Conservation (phyloP, 2,888 invertebrate genomes). For the Tetropium fuscum region DNA sequence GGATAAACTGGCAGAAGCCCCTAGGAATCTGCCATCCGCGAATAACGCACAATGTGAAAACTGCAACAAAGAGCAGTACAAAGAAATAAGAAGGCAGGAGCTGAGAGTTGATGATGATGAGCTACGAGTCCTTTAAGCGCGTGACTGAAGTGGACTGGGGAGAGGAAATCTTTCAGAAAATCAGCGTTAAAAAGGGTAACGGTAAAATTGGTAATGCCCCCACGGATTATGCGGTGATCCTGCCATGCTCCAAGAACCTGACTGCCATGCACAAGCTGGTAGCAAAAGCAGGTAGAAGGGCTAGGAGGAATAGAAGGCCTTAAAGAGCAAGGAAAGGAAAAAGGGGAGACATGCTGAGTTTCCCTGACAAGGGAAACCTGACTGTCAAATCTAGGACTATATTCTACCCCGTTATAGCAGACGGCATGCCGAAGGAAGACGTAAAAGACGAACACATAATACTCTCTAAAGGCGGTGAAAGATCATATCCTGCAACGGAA, state of each 20-base stretch:
- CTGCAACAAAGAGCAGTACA: conserved; percentile 8
- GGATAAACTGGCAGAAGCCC: background rate
- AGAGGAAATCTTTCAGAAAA: conserved; percentile 22
- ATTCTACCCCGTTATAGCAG: conserved; percentile 22
- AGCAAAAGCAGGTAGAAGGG: conserved; percentile 18
- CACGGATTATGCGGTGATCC: conserved; percentile 21
- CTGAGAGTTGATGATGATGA: conserved; percentile 21
- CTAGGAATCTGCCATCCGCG: conserved; percentile 1
- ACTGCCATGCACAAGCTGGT: conserved; percentile 17
- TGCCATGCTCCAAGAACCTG: conserved; percentile 31
- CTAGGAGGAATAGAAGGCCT: conserved; percentile 27
- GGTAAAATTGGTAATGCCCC: conserved; percentile 34
- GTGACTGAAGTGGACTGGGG: conserved; percentile 34
- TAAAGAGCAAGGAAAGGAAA: conserved; percentile 24
- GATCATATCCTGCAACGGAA: conserved; percentile 7
- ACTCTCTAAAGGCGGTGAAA: conserved; percentile 14
- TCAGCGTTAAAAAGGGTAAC: conserved; percentile 1
- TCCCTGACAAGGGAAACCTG: conserved; percentile 38
- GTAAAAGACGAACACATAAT: conserved; percentile 14
- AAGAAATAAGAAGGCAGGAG: conserved; percentile 8
- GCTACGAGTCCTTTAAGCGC: conserved; percentile 19
- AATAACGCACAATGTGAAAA: conserved; percentile 10
- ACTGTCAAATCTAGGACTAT: conserved; percentile 24
- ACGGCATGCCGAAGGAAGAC: background rate
- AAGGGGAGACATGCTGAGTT: conserved; percentile 34